A percentile compares a stretch with the other conserved stretches of the same genome.
These are phyloP conservation scores for Labeo rohita DNA, from an alignment of 2,113 vertebrate species.

Conservation along the genomic window DNA sequence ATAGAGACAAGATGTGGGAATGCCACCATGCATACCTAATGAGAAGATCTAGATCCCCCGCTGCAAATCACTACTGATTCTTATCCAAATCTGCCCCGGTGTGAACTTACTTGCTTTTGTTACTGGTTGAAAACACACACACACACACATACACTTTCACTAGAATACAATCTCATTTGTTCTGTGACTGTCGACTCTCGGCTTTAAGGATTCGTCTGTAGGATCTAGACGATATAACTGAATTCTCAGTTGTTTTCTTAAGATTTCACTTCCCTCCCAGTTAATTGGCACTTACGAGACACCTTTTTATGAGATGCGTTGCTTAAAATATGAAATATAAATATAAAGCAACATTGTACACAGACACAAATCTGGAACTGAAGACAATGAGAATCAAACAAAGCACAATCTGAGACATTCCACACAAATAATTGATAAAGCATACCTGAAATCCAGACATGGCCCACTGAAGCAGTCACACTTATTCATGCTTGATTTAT, in stretches of 20 bases:
- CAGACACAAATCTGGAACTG: background rate
- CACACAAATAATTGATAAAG: background rate
- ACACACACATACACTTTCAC: slow-evolving; percentile 7
- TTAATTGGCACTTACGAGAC: background rate
- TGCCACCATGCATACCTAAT: slow-evolving; percentile 58
- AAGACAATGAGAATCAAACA: background rate
- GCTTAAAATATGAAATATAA: background rate
- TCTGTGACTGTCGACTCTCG: background rate
- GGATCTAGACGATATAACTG: background rate
- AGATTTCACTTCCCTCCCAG: background rate
- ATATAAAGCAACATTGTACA: background rate
- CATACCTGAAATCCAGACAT: slow-evolving; percentile 20
- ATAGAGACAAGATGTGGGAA: slow-evolving; percentile 68
- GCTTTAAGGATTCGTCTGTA: slow-evolving; percentile 11
- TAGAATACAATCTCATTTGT: slow-evolving; percentile 16
- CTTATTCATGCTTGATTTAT: background rate
- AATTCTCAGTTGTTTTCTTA: background rate
- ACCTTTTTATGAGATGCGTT: background rate
- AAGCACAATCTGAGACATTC: background rate
- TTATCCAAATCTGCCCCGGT: slow-evolving; percentile 37
- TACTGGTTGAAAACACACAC: background rate
- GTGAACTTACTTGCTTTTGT: slow-evolving; percentile 30
- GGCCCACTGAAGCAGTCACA: background rate
- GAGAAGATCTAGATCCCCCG: slow-evolving; percentile 26
- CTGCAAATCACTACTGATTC: slow-evolving; percentile 44